Evolutionary conservation across 2,113 vertebrate genomes (phyloP).

Genomic region (Micronycteris hirsuta): DNA sequence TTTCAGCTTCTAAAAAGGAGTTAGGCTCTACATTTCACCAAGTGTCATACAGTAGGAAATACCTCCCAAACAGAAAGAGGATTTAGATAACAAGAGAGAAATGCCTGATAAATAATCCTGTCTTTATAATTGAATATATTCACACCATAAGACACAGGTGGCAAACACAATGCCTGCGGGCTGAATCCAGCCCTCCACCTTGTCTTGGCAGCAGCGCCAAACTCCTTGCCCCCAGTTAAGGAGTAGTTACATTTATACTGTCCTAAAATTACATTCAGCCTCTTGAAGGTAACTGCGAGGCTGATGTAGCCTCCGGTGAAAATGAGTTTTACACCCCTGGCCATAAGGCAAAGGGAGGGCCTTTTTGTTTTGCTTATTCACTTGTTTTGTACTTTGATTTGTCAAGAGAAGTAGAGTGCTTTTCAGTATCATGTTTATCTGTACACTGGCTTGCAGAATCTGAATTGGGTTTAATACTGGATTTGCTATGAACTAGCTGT

Average conservation of each 20-base stretch:
- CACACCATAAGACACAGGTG: background rate
- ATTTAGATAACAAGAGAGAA: background rate
- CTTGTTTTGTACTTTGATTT: background rate
- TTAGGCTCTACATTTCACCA: background rate
- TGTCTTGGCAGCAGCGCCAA: no score
- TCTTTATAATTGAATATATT: background rate
- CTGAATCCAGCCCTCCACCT: no score
- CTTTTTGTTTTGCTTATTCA: background rate
- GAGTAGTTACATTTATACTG: no score
- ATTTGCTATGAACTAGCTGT: background rate
- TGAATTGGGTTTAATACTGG: background rate
- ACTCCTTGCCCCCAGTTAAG: no score
- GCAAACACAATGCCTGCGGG: background rate
- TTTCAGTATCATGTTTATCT: background rate
- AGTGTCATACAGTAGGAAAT: background rate
- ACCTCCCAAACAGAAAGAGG: background rate
- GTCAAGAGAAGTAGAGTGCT: background rate
- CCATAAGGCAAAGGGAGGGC: background rate
- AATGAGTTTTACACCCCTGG: no score
- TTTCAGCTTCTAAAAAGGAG: background rate
- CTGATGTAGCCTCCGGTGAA: no score
- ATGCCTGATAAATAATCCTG: background rate
- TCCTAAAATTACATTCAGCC: no score
- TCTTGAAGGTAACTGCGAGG: no score
- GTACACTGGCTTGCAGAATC: background rate